phyloP scores from a whole-genome alignment of 2,888 invertebrate genomes.

The Oithona nana region DNA sequence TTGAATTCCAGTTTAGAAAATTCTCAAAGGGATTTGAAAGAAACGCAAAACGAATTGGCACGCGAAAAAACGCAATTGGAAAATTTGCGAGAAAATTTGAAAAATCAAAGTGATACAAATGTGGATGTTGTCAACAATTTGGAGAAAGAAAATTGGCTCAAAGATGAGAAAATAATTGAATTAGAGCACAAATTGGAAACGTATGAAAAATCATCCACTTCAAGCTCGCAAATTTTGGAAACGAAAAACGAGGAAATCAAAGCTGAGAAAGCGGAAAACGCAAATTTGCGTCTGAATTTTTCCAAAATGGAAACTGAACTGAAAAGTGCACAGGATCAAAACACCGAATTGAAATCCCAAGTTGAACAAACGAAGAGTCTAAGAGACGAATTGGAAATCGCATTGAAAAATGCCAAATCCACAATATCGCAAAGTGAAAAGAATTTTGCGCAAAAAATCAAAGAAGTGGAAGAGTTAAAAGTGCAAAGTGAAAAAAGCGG shows the following conservation, averaged over 20 bases:
- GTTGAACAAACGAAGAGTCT: conserved; percentile 20
- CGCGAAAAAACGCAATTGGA: neutral
- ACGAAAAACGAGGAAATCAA: conserved; percentile 17
- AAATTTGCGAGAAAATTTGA: neutral
- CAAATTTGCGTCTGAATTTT: neutral
- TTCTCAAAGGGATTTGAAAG: neutral
- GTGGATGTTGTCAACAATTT: neutral
- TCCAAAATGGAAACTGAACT: conserved; percentile 3
- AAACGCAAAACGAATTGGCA: neutral
- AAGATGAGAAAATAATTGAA: conserved; percentile 21
- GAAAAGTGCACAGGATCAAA: neutral
- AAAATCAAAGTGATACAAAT: neutral
- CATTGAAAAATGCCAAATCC: conserved; percentile 9
- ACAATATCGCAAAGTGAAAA: neutral
- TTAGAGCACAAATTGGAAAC: conserved; percentile 19
- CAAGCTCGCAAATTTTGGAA: conserved; percentile 16
- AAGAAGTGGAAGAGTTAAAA: conserved; percentile 22
- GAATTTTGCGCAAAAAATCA: conserved; percentile 22
- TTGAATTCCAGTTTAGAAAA: conserved; percentile 36
- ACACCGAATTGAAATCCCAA: conserved; percentile 26
- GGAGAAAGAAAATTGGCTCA: conserved; percentile 3
- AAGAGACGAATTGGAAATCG: conserved; percentile 18
- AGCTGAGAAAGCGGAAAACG: conserved; percentile 1
- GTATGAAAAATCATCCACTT: conserved; percentile 18
- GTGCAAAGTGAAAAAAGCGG: neutral